Conservation (phyloP, 2,888 invertebrate genomes). For the Polyploca ridens region DNA sequence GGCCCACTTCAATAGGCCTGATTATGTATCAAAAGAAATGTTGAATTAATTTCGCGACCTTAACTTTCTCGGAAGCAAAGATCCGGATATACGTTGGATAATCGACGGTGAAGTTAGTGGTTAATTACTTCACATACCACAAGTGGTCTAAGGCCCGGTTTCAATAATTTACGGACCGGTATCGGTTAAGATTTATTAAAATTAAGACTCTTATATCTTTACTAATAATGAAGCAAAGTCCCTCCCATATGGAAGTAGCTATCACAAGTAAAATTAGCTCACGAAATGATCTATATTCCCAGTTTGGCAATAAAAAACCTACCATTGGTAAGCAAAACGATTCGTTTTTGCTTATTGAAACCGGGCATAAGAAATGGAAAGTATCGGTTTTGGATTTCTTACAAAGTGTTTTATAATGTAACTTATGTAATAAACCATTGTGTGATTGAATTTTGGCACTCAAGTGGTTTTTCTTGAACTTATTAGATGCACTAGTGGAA, state of each 20-base stretch:
- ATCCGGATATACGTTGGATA: background rate
- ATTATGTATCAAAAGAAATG: background rate
- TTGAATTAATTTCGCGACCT: background rate
- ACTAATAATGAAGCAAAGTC: no score
- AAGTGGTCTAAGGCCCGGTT: conserved; percentile 3
- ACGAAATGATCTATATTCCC: no score
- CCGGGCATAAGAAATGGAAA: conserved; percentile 15
- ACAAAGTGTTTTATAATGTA: background rate
- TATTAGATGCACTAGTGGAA: background rate
- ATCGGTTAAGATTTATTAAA: no score
- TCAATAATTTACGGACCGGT: no score
- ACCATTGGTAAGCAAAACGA: no score
- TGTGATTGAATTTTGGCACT: background rate
- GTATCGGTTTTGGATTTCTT: conserved; percentile 1
- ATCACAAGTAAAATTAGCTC: no score
- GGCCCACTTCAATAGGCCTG: background rate
- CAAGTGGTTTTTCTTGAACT: background rate
- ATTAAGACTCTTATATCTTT: no score
- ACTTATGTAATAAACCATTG: background rate
- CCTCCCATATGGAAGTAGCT: no score
- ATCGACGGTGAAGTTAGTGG: background rate
- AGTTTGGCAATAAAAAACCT: no score
- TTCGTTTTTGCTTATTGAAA: no score
- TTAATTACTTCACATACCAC: conserved; percentile 13
- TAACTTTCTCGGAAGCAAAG: background rate